Evolutionary conservation across 2,888 invertebrate species (phyloP), one percentile per base, ranked within the genome.

Genomic region (Macaria notata): DNA sequence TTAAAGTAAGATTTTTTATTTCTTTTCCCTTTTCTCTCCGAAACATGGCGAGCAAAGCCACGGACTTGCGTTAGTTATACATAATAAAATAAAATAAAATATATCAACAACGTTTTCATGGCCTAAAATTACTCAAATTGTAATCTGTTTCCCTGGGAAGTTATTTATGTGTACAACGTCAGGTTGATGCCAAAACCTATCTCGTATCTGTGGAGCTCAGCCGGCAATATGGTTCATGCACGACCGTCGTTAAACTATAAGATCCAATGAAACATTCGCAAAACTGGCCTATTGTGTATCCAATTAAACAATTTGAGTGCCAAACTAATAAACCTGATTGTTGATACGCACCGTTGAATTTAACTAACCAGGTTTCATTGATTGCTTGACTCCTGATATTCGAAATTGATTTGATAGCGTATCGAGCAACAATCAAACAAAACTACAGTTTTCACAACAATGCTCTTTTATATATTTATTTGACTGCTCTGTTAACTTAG

Each of bases 221-320:
- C 9, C 46, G 30, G 48, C 49, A 50, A 33, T 29, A 31, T 41
- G 9, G 9, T 6, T 38, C 47, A 3, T 47, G 39, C 39, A 49
- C 47, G 33, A 50, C 54, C 47, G 54, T 50, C 59, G 50, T 59
- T 51, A 59, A 59, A 54, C 54, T 54, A 50, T 50, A 59, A 54
- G 47, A 54, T 59, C 54, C 47, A 55, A 51, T 59, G 48, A 33
- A 59, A 54, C 46, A 41, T 43, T 59, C 42, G 39, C 54, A 29
- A 54, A 50, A 58, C 47, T 58, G 31, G 49, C 29, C n/a, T 50
- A 54, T 51, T 59, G 46, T 58, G 41, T 59, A 59, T 59, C 50
- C 59, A 59, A 51, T 59, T 59, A 59, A 54, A 54, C 41, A 48
- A 48, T 54, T 54, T 45, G 51, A 51, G 51, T 52, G 49, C 49